Evolutionary conservation across 1,140 invertebrate species (phyloP).

Genomic region (Stenopsyche tienmushanensis): DNA sequence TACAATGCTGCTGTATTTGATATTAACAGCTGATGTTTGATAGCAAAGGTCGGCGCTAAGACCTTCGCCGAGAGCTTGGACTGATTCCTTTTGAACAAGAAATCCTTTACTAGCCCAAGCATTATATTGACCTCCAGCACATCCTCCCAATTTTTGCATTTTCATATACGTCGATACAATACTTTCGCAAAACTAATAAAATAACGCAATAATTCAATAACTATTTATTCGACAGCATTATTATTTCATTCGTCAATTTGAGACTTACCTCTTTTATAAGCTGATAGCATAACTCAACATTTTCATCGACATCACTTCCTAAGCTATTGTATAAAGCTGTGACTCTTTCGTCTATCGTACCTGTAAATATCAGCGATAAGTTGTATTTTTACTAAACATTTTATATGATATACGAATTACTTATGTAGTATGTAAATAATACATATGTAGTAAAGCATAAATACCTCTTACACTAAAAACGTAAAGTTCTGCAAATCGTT

Average conservation of each 20-base stretch:
- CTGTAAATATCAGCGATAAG: conserved; percentile 41
- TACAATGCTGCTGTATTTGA: conserved; percentile 23
- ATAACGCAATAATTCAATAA: no score
- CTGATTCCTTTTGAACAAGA: conserved; percentile 53
- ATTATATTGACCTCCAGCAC: conserved; percentile 45
- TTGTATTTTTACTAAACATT: no score
- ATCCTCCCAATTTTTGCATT: conserved; percentile 52
- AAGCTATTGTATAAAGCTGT: conserved; percentile 58
- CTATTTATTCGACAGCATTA: no score
- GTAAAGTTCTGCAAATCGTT: conserved; percentile 61
- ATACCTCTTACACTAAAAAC: conserved; percentile 60
- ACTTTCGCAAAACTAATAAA: conserved; percentile 58
- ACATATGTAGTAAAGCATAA: conserved; percentile 5
- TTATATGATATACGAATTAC: no score
- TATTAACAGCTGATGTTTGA: conserved; percentile 24
- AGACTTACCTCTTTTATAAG: conserved; percentile 59
- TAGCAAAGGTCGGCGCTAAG: conserved; percentile 45
- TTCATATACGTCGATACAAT: conserved; percentile 61
- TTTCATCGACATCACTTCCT: conserved; percentile 55
- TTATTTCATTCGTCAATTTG: no score
- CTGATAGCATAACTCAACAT: conserved; percentile 57
- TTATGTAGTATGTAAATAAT: no score
- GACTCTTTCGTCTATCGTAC: conserved; percentile 59
- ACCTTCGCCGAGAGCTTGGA: conserved; percentile 56
- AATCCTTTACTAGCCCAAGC: conserved; percentile 58